phyloP scores from a whole-genome alignment of 2,888 invertebrate species.

The Julus scandinavius region DNA sequence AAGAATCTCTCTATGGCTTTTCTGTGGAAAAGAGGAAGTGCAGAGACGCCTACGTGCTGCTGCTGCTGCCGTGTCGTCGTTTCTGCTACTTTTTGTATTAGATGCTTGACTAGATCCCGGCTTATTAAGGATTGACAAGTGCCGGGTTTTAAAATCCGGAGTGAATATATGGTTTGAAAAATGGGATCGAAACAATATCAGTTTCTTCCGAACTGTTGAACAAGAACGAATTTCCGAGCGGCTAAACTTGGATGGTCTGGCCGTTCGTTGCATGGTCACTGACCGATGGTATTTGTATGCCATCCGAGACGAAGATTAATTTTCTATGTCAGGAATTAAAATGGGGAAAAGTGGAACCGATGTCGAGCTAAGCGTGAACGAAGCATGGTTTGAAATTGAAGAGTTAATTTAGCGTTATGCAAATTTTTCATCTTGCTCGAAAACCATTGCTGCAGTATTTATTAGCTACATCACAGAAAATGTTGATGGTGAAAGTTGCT shows the following conservation, averaged over 20 bases:
- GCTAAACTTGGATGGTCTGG: constrained; percentile 35
- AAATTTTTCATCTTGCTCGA: background rate
- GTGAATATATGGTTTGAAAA: constrained; percentile 42
- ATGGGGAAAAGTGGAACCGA: background rate
- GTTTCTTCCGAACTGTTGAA: constrained; percentile 39
- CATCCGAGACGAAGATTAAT: constrained; percentile 12
- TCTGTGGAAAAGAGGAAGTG: background rate
- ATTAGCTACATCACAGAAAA: too few species aligned
- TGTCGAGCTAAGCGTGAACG: background rate
- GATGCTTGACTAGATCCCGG: constrained; percentile 34
- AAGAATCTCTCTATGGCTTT: background rate
- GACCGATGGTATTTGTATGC: background rate
- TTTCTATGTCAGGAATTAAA: background rate
- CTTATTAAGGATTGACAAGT: constrained; percentile 42
- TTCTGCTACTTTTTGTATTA: constrained; percentile 39
- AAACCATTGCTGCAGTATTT: too few species aligned
- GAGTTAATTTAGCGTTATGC: constrained; percentile 27
- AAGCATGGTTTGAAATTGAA: background rate
- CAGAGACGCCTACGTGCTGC: background rate
- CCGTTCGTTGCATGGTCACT: background rate
- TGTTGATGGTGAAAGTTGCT: too few species aligned
- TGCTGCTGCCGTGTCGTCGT: constrained; percentile 15
- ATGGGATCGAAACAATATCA: constrained; percentile 42
- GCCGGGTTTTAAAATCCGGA: constrained; percentile 42
- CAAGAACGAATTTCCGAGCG: constrained; percentile 35